Evolutionary conservation across 2,797 vertebrate genomes (phyloP).

Genomic region (Pseudotriccus pelzelni): DNA sequence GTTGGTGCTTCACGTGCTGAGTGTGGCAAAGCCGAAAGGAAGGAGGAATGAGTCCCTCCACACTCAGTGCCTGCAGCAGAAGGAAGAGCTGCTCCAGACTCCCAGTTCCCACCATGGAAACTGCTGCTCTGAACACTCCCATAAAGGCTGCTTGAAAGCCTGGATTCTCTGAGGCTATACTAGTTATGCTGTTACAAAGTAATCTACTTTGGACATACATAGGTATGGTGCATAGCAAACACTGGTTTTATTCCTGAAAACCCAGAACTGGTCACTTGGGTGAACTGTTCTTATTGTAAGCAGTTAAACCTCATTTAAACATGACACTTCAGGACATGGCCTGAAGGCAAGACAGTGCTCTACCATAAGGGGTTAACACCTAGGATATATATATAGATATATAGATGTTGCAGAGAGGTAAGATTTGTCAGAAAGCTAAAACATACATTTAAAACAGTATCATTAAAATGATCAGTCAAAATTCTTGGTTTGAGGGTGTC

Average conservation of each 20-base stretch:
- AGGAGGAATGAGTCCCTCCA: neutral
- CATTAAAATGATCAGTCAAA: neutral
- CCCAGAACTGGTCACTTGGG: fast-evolving
- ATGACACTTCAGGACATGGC: neutral
- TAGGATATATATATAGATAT: neutral
- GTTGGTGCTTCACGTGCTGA: neutral
- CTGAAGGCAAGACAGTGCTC: neutral
- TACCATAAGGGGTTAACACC: neutral
- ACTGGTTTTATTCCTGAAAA: neutral
- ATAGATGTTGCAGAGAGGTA: neutral
- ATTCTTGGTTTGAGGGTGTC: neutral
- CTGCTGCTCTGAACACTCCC: neutral
- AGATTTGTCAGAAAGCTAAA: neutral
- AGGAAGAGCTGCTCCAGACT: neutral
- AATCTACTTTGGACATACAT: neutral
- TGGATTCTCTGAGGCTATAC: neutral
- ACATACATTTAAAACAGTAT: neutral
- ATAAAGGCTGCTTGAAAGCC: neutral
- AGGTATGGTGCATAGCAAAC: neutral
- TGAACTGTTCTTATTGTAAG: neutral
- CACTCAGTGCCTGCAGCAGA: neutral
- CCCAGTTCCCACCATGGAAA: neutral
- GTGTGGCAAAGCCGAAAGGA: neutral
- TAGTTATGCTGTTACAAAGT: neutral
- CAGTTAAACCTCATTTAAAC: neutral